Percentiles rank a stretch among this genome's conserved stretches.
These are phyloP conservation scores for Hyperopisus bebe DNA, from an alignment of 2,113 vertebrate genomes.

Conservation along the genomic window DNA sequence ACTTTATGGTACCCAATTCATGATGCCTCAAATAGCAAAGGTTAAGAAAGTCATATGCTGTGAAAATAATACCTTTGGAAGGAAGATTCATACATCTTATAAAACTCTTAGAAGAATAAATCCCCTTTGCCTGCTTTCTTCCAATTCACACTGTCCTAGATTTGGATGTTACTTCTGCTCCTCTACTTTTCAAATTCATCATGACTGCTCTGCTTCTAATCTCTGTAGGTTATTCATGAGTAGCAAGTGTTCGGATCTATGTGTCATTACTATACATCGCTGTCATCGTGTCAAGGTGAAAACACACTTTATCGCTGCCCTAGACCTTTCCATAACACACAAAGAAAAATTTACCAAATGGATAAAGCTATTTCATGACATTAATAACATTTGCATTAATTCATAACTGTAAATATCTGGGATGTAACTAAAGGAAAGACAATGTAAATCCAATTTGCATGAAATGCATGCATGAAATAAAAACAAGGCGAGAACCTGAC, in stretches of 20 bases:
- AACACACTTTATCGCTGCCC: neutral
- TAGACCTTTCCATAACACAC: neutral
- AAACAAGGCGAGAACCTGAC: conserved; percentile 48
- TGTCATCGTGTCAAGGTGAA: neutral
- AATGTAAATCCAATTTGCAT: conserved; percentile 11
- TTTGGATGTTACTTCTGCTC: conserved; percentile 36
- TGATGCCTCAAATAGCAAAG: conserved; percentile 34
- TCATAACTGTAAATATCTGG: conserved; percentile 3
- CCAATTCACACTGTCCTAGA: conserved; percentile 32
- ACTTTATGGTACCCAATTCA: conserved; percentile 36
- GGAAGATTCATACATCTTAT: conserved; percentile 18
- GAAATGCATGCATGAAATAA: conserved; percentile 18
- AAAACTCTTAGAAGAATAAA: neutral
- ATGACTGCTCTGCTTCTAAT: conserved; percentile 23
- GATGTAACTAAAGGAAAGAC: conserved; percentile 1
- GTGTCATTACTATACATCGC: conserved; percentile 7
- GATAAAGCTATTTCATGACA: neutral
- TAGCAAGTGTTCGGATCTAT: conserved; percentile 20
- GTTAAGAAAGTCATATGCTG: conserved; percentile 25
- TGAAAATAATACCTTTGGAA: conserved; percentile 36
- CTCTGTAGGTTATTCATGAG: conserved; percentile 21
- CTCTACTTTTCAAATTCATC: conserved; percentile 11
- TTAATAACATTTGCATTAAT: neutral
- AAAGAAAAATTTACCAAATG: neutral
- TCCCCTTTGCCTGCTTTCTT: neutral